Base-by-base conservation (phyloP, 1,140 invertebrate species). In the Aricia agestis region DNA sequence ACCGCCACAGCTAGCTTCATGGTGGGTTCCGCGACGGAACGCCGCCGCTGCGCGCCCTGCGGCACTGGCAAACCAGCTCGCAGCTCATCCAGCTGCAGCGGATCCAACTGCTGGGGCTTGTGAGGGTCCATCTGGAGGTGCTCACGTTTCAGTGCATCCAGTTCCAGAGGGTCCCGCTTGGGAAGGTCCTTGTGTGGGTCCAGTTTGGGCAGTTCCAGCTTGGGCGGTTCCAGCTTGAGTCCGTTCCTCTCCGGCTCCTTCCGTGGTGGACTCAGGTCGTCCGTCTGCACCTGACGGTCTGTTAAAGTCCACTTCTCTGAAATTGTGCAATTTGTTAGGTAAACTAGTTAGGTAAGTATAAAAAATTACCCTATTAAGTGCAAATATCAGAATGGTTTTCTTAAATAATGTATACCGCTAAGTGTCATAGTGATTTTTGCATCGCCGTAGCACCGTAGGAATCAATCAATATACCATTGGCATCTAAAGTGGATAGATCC, bases 211-310 rank as follows among this genome's bases (percentile, higher is more conserved):
- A 9, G 45, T 11, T 52, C 45, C 45, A 52, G 45, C 45, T 52
- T 52, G 11, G 45, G 45, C 10, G 45, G 45, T 11, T 52, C 45
- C 17, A 63, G 59, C 59, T 63, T 63, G 18, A 63, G 6, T 10
- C 59, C 59, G 59, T 63, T 63, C 10, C 59, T 19, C 19, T 63
- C 59, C 1, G 59, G 17, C 19, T 63, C 59, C 19, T 19, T 63
- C 11, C 59, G 59, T 6, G 19, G 18, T 19, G 59, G 59, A 63
- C 59, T 63, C 19, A 25, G 18, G 10, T 63, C 59, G 19, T 89
- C 86, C 7, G 86, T 89, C 68, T 89, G 86, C 2, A 89, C 83
- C 58, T 84, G 81, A 9, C 83, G 77, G 66, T 89, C 86, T 0
- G 79, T 80, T 3, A 78, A 85, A 15, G 76, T 79, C 13, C 78